These are phyloP conservation scores for Montipora capitata DNA, from an alignment of 92 coral and sea anemone species.

Conservation along the genomic window DNA sequence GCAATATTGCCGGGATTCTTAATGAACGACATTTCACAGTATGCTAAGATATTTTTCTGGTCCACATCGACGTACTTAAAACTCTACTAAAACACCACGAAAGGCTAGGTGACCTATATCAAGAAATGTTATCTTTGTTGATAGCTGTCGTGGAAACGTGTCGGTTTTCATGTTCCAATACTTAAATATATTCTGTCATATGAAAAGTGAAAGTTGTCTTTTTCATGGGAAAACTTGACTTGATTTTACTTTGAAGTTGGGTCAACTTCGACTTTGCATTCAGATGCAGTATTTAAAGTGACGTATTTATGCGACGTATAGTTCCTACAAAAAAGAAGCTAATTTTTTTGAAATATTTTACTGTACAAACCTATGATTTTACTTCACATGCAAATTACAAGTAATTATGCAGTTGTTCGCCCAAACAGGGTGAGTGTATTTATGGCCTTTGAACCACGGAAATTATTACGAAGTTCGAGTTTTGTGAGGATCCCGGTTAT, in stretches of 20 bases:
- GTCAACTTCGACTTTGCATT: background rate
- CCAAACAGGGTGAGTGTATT: conserved; percentile 17
- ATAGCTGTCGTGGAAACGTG: background rate
- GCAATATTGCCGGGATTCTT: background rate
- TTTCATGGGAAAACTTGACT: no score
- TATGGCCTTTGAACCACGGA: conserved; percentile 10
- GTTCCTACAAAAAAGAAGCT: no score
- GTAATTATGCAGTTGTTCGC: conserved; percentile 11
- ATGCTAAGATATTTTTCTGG: conserved; percentile 6
- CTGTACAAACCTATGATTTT: background rate
- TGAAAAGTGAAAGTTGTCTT: no score
- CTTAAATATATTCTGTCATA: no score
- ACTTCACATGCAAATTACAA: background rate
- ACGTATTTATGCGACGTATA: no score
- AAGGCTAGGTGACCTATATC: background rate
- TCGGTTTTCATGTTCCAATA: background rate
- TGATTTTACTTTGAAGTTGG: background rate
- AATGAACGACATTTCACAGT: conserved; percentile 24
- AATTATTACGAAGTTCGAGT: no score
- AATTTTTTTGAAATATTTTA: background rate
- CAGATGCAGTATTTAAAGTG: no score
- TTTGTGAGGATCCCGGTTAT: no score
- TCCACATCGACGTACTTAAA: background rate
- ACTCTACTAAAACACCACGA: background rate
- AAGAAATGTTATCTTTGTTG: background rate